Evolutionary conservation across 2,888 invertebrate species (phyloP).

Genomic region (Torymus tubicola): DNA sequence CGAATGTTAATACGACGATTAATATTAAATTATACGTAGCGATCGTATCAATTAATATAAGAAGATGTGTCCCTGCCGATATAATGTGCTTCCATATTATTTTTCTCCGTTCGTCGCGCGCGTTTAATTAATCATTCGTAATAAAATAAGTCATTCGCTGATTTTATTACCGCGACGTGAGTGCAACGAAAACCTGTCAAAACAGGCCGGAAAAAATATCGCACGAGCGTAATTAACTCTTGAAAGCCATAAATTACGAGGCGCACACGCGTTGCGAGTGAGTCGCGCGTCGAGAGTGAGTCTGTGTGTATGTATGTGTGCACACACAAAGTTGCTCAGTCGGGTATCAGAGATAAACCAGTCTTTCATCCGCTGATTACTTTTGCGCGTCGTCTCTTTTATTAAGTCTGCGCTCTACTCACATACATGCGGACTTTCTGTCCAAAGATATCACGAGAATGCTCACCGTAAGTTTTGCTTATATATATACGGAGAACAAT

Average conservation of each 20-base stretch:
- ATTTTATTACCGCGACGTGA: constrained; percentile 24
- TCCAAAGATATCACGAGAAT: too few species aligned
- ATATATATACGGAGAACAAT: constrained; percentile 9
- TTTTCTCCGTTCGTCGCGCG: neutral
- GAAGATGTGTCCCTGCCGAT: neutral
- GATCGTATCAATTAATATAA: constrained; percentile 7
- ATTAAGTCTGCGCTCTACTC: constrained; percentile 14
- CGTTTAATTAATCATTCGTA: constrained; percentile 22
- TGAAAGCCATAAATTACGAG: constrained; percentile 46
- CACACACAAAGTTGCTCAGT: constrained; percentile 12
- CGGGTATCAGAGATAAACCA: constrained; percentile 43
- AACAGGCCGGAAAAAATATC: constrained; percentile 21
- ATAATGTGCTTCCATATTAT: neutral
- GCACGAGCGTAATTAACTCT: constrained; percentile 46
- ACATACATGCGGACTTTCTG: too few species aligned
- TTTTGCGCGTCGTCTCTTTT: constrained; percentile 36
- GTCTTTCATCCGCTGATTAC: constrained; percentile 51
- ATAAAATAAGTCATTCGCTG: constrained; percentile 31
- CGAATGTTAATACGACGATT: too few species aligned
- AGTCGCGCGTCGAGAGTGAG: neutral
- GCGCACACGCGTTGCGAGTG: too few species aligned
- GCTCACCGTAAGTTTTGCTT: neutral
- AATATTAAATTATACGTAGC: too few species aligned
- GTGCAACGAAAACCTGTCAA: constrained; percentile 22
- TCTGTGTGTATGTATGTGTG: neutral